Conservation (phyloP, 2,888 invertebrate species). For the Cephus runcator region DNA sequence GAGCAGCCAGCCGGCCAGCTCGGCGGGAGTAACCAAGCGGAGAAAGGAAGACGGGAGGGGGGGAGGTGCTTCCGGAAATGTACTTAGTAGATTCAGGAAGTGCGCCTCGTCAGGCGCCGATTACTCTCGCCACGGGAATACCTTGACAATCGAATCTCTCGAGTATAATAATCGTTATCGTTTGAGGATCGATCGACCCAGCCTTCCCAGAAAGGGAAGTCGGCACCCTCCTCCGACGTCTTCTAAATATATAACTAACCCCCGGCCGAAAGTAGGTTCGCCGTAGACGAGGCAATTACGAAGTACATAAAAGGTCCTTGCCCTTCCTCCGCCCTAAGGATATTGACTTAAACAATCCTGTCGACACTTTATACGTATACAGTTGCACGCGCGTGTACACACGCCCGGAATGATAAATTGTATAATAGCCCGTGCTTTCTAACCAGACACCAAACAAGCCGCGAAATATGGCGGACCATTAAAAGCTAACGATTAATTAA, state of each 20-base stretch:
- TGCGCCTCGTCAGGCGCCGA: neutral
- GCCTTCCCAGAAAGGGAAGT: neutral
- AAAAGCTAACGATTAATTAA: conserved; percentile 62
- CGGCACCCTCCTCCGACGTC: neutral
- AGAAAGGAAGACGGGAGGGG: neutral
- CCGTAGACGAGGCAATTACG: too few relatives aligned
- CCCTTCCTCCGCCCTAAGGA: too few relatives aligned
- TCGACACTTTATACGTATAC: too few relatives aligned
- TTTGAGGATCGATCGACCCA: neutral
- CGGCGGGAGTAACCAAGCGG: neutral
- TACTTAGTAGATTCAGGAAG: neutral
- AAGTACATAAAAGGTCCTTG: too few relatives aligned
- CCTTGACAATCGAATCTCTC: neutral
- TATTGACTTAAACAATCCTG: too few relatives aligned
- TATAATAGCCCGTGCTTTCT: conserved; percentile 1
- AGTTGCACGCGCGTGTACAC: neutral
- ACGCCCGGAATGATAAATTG: neutral
- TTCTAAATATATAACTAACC: neutral
- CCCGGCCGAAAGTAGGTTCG: neutral
- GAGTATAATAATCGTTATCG: neutral
- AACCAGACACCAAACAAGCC: conserved; percentile 41
- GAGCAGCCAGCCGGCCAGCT: neutral
- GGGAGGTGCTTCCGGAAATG: neutral
- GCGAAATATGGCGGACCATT: conserved; percentile 54
- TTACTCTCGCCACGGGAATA: neutral